These are phyloP conservation scores for Probosciger aterrimus DNA, from an alignment of 2,113 vertebrate genomes.

Conservation along the genomic window DNA sequence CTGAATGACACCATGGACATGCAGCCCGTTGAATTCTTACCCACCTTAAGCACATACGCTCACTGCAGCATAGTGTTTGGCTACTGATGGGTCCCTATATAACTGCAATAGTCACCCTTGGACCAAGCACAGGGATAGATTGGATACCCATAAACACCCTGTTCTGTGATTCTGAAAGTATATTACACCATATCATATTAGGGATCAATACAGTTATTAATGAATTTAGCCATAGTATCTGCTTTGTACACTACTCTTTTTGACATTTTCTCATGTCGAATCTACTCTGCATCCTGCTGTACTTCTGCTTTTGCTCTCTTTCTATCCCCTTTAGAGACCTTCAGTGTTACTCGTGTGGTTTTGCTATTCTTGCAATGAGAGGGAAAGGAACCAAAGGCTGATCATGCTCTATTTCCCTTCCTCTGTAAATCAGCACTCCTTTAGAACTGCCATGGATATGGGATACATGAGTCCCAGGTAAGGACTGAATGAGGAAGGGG, in stretches of 20 bases:
- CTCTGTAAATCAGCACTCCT: neutral
- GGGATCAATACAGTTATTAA: neutral
- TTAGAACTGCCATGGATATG: neutral
- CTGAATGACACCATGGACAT: neutral
- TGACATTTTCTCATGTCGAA: neutral
- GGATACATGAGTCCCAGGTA: neutral
- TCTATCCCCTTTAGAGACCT: neutral
- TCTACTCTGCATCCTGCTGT: neutral
- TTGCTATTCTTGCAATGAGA: neutral
- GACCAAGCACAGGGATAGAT: neutral
- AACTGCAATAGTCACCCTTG: neutral
- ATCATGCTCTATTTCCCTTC: neutral
- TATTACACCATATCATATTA: neutral
- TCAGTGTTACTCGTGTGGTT: neutral
- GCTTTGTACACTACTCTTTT: neutral
- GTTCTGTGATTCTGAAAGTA: neutral
- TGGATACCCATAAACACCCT: neutral
- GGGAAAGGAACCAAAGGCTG: neutral
- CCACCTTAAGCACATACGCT: neutral
- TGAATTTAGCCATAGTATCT: neutral
- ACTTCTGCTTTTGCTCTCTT: neutral
- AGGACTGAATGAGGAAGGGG: neutral
- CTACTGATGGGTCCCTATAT: neutral
- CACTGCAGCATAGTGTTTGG: neutral
- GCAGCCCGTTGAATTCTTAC: neutral